These are phyloP conservation scores for Micromys minutus DNA, from an alignment of 2,113 vertebrate species.

Conservation along the genomic window DNA sequence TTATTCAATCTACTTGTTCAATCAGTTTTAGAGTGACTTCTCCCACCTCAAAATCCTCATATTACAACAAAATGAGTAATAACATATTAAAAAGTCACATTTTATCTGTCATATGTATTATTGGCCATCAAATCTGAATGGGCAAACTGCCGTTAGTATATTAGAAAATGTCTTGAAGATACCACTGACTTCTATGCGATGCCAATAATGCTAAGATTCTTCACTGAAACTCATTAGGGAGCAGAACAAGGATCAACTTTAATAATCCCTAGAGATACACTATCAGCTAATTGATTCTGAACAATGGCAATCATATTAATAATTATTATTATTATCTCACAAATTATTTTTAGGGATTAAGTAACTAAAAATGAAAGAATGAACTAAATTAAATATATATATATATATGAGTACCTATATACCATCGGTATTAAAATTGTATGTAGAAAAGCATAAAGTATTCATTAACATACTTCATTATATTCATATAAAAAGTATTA, in stretches of 20 bases:
- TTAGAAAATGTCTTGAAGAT: not conserved
- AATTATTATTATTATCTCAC: not conserved
- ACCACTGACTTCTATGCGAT: not conserved
- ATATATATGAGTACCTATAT: not conserved
- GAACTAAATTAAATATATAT: not conserved
- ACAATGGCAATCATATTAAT: not conserved
- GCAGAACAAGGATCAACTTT: not conserved
- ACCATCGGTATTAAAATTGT: not conserved
- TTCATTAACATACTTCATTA: not conserved
- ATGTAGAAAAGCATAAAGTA: not conserved
- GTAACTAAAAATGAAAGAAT: not conserved
- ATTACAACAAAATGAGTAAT: constrained; percentile 33
- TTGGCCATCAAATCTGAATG: not conserved
- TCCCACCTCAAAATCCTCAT: constrained; percentile 71
- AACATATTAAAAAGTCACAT: not conserved
- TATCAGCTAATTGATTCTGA: not conserved
- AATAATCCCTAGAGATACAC: not conserved
- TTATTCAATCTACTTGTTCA: constrained; percentile 74
- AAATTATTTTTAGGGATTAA: not conserved
- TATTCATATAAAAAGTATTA: not conserved
- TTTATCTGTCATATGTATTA: not conserved
- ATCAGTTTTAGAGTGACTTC: constrained; percentile 66
- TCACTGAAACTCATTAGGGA: not conserved
- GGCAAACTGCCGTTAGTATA: not conserved
- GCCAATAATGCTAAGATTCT: not conserved